These are phyloP conservation scores for Tenthredo amoena DNA, from an alignment of 2,888 invertebrate species.

Conservation along the genomic window DNA sequence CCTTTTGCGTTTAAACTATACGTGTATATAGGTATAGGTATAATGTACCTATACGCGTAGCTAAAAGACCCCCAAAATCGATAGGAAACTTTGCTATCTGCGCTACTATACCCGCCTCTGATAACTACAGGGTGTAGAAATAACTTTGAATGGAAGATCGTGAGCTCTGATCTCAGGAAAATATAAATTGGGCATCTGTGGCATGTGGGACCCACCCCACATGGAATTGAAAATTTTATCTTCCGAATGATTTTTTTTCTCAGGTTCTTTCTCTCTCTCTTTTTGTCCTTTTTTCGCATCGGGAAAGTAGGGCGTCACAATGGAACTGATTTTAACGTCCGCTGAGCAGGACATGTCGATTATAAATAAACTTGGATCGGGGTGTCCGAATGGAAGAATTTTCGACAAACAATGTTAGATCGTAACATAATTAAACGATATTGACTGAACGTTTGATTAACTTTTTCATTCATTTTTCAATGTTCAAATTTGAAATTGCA, in stretches of 20 bases:
- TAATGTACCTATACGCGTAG: background rate
- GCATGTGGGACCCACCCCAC: background rate
- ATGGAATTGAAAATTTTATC: background rate
- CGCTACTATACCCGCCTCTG: background rate
- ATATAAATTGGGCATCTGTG: constrained; percentile 4
- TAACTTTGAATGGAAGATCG: constrained; percentile 20
- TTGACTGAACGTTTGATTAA: too few species aligned
- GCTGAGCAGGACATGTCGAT: too few species aligned
- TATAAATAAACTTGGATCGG: too few species aligned
- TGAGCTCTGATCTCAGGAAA: background rate
- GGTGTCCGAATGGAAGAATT: background rate
- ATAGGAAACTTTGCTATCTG: constrained; percentile 16
- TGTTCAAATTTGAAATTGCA: background rate
- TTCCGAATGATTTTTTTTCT: background rate
- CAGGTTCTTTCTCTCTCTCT: background rate
- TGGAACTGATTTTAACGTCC: too few species aligned
- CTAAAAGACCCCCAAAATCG: constrained; percentile 16
- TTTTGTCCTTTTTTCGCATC: background rate
- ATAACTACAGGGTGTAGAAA: constrained; percentile 24
- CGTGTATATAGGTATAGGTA: background rate
- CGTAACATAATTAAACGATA: too few species aligned
- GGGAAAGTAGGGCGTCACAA: background rate
- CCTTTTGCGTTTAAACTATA: background rate
- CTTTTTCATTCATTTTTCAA: too few species aligned
- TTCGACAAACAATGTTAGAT: too few species aligned